Percentiles rank a stretch among this genome's conserved stretches.
phyloP scores from a whole-genome alignment of 2,113 vertebrate species.

The Hyla sarda region DNA sequence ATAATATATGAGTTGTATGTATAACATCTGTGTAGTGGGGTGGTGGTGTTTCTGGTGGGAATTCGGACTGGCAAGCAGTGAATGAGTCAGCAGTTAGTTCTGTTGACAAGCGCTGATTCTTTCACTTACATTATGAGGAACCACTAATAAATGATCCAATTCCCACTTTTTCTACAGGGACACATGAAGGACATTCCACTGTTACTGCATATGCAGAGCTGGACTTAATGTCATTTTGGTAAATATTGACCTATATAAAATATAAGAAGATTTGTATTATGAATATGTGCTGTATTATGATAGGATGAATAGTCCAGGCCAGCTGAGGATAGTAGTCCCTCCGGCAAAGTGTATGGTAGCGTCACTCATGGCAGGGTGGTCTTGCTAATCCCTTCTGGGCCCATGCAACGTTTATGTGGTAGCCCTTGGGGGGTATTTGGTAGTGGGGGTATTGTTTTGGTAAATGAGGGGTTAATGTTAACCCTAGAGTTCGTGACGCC shows the following conservation, averaged over 20 bases:
- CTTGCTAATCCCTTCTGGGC: too few relatives aligned
- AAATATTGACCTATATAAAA: background rate
- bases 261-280: background rate
- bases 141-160: slow-evolving; percentile 3
- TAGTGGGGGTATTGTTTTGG: too few relatives aligned
- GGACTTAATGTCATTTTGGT: too few relatives aligned
- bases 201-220: background rate
- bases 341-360: too few relatives aligned
- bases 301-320: too few relatives aligned
- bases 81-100: slow-evolving; percentile 15
- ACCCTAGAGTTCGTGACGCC: too few relatives aligned
- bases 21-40: slow-evolving; percentile 14
- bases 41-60: background rate
- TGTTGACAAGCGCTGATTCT: slow-evolving; percentile 5
- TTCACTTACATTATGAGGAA: slow-evolving; percentile 19
- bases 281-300: too few relatives aligned
- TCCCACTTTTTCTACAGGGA: background rate
- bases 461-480: too few relatives aligned
- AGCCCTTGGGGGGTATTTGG: too few relatives aligned
- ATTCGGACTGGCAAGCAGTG: slow-evolving; percentile 23
- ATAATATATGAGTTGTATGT: slow-evolving; percentile 22
- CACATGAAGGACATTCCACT: background rate
- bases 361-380: too few relatives aligned
- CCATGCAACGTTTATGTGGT: too few relatives aligned
- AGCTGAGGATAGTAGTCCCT: too few relatives aligned